These are phyloP conservation scores for Pharmacophagus antenor DNA, from an alignment of 2,888 invertebrate genomes.

Conservation along the genomic window DNA sequence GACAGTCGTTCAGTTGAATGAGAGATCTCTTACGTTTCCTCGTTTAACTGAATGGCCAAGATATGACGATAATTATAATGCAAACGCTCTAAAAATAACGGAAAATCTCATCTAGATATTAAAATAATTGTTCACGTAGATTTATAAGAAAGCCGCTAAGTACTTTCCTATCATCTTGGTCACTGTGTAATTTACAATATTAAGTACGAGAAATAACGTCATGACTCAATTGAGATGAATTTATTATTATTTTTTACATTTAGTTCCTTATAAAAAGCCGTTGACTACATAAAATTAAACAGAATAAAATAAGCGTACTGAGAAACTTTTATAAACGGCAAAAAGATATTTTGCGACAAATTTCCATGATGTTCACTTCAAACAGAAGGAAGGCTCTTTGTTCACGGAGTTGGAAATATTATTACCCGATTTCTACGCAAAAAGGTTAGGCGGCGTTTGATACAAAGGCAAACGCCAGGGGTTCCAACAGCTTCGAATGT, in stretches of 20 bases:
- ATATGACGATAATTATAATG: slow-evolving; percentile 16
- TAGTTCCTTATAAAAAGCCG: not conserved
- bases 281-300: not conserved
- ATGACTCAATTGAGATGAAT: too few species aligned
- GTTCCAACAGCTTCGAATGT: slow-evolving; percentile 15
- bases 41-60: too few species aligned
- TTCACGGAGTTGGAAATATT: slow-evolving; percentile 70
- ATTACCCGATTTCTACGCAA: slow-evolving; percentile 65
- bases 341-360: slow-evolving; percentile 49
- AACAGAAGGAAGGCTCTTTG: slow-evolving; percentile 60
- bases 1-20: slow-evolving; percentile 17
- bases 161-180: too few species aligned
- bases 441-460: slow-evolving; percentile 48
- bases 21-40: not conserved
- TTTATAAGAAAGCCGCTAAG: too few species aligned
- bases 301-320: slow-evolving; percentile 7
- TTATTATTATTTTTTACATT: not conserved
- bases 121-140: too few species aligned
- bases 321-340: slow-evolving; percentile 8
- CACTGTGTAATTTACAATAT: too few species aligned
- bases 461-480: slow-evolving; percentile 43
- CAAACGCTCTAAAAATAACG: too few species aligned
- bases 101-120: too few species aligned
- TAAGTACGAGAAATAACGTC: too few species aligned
- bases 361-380: slow-evolving; percentile 46